Conservation (phyloP, 2,113 vertebrate species). For the Merops nubicus region DNA sequence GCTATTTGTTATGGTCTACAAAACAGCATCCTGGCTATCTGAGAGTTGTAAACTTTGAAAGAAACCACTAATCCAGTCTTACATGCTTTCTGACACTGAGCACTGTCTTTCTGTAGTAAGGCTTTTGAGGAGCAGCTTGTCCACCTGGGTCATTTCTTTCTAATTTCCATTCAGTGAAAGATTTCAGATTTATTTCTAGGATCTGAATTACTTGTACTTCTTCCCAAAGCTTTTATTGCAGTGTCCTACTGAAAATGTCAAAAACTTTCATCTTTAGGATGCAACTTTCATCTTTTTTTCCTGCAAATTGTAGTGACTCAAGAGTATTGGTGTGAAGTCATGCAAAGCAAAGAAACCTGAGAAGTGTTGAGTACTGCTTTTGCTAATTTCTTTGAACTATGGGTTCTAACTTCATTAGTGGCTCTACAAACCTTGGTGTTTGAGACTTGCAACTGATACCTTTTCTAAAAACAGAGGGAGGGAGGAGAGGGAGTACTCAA, state of each 20-base stretch:
- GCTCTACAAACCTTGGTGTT: background rate
- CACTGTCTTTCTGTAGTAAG: background rate
- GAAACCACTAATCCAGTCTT: background rate
- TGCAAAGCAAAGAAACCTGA: background rate
- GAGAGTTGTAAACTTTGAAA: background rate
- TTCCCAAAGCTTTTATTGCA: background rate
- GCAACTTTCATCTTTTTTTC: background rate
- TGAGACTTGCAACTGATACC: conserved; percentile 5
- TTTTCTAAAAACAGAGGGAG: conserved; percentile 33
- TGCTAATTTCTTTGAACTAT: background rate
- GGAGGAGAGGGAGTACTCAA: background rate
- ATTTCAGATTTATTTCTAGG: background rate
- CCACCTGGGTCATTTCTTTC: background rate
- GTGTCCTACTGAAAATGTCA: background rate
- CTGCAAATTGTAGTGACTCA: background rate
- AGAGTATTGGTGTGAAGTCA: background rate
- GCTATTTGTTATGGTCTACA: background rate
- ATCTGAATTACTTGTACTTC: background rate
- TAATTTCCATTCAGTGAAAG: background rate
- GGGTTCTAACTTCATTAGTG: background rate
- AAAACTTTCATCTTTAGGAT: background rate
- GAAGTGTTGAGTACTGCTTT: background rate
- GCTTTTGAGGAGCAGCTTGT: background rate
- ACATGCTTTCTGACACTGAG: background rate
- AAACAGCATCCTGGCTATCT: background rate